These are phyloP conservation scores for Eilema caniola DNA, from an alignment of 2,888 invertebrate genomes.

Conservation along the genomic window DNA sequence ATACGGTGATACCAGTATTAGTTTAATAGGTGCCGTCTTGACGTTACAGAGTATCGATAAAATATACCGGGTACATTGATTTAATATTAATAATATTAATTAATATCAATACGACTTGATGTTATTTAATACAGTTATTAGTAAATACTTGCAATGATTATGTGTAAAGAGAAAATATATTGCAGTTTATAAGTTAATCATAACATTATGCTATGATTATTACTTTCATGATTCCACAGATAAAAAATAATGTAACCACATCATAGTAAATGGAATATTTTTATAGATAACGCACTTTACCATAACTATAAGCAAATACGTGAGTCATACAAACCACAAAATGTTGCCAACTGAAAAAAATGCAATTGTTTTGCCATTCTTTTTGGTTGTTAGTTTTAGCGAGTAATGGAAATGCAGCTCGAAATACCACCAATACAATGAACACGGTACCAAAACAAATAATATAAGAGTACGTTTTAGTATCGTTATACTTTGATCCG, in stretches of 20 bases:
- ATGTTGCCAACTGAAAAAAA: conserved; percentile 22
- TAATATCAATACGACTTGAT: neutral
- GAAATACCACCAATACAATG: conserved; percentile 45
- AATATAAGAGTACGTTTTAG: conserved; percentile 45
- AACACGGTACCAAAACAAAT: conserved; percentile 41
- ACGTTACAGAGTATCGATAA: neutral
- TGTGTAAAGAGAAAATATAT: conserved; percentile 14
- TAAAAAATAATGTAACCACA: conserved; percentile 6
- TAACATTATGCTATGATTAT: conserved; percentile 25
- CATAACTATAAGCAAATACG: conserved; percentile 7
- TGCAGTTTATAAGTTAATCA: conserved; percentile 21
- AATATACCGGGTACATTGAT: neutral
- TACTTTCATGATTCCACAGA: conserved; percentile 22
- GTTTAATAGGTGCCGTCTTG: neutral
- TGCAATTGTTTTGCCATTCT: conserved; percentile 12
- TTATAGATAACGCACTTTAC: conserved; percentile 35
- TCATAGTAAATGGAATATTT: conserved; percentile 33
- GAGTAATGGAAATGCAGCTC: conserved; percentile 44
- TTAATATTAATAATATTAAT: neutral
- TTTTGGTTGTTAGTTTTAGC: conserved; percentile 18
- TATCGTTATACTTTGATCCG: conserved; percentile 52
- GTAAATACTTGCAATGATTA: neutral
- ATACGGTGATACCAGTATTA: conserved; percentile 1
- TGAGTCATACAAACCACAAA: neutral
- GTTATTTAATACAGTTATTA: neutral